These are phyloP conservation scores for Nasonia giraulti DNA, from an alignment of 1,140 invertebrate species.

Conservation along the genomic window DNA sequence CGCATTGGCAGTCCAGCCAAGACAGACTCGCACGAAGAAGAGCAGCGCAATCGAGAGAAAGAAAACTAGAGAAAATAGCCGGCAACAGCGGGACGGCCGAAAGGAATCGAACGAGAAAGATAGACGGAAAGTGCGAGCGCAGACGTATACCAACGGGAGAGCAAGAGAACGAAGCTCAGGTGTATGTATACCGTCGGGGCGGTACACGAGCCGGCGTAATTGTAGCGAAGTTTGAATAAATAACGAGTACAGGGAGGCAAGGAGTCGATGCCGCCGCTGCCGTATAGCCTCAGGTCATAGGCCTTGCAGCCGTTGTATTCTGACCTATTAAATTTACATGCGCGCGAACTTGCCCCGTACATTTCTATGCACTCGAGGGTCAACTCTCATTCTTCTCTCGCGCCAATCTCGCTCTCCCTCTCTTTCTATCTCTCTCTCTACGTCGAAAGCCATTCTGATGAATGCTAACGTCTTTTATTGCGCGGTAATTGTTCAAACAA, in stretches of 20 bases:
- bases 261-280: slow-evolving; percentile 10
- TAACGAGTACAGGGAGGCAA: slow-evolving; percentile 42
- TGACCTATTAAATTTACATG: slow-evolving; percentile 50
- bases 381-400: slow-evolving; percentile 10
- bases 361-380: slow-evolving; percentile 11
- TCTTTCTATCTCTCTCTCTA: neutral
- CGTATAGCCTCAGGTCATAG: slow-evolving; percentile 21
- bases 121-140: neutral
- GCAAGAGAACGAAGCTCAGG: slow-evolving; percentile 3
- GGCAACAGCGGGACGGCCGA: neutral
- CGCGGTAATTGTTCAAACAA: slow-evolving; percentile 1
- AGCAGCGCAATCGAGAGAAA: neutral
- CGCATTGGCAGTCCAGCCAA: no score
- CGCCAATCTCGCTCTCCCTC: neutral
- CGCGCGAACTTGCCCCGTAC: slow-evolving; percentile 14
- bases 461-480: slow-evolving; percentile 17
- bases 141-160: neutral
- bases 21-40: no score
- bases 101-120: neutral
- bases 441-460: slow-evolving; percentile 10
- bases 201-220: slow-evolving; percentile 26
- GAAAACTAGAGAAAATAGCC: neutral
- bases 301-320: slow-evolving; percentile 15
- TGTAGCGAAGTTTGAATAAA: slow-evolving; percentile 52
- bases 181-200: slow-evolving; percentile 9